Conservation (phyloP, 2,113 vertebrate species). For the Pedionomus torquatus region DNA sequence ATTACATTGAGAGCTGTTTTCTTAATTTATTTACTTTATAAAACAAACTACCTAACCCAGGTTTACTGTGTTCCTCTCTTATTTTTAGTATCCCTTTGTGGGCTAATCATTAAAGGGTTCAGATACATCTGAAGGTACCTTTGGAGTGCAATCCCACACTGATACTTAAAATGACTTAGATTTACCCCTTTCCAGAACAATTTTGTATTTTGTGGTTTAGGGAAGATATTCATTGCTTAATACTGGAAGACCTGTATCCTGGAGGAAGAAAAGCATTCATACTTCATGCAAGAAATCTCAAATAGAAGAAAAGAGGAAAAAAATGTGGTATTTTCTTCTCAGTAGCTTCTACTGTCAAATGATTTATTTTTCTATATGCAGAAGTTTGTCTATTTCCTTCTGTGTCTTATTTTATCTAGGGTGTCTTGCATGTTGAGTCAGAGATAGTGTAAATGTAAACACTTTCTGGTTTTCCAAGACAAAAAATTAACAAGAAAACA, state of each 20-base stretch:
- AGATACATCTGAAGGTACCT: not conserved
- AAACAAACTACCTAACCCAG: not conserved
- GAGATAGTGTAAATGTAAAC: not conserved
- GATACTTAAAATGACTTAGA: not conserved
- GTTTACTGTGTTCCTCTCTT: not conserved
- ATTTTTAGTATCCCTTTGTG: not conserved
- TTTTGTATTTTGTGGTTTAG: not conserved
- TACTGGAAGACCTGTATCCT: not conserved
- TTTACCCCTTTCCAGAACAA: not conserved
- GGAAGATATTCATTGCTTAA: not conserved
- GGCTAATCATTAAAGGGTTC: not conserved
- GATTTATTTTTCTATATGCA: not conserved
- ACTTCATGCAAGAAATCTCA: not conserved
- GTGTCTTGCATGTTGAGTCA: not conserved
- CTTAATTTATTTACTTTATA: not conserved
- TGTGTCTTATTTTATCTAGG: not conserved
- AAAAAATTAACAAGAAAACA: not conserved
- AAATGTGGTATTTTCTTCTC: not conserved
- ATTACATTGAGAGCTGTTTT: not conserved
- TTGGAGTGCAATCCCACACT: not conserved
- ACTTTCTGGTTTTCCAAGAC: not conserved
- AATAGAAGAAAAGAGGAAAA: not conserved
- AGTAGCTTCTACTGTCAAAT: not conserved
- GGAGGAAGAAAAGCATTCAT: not conserved
- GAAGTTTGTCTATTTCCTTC: not conserved